phyloP scores from a whole-genome alignment of 2,888 invertebrate genomes.

The Protonemura montana region DNA sequence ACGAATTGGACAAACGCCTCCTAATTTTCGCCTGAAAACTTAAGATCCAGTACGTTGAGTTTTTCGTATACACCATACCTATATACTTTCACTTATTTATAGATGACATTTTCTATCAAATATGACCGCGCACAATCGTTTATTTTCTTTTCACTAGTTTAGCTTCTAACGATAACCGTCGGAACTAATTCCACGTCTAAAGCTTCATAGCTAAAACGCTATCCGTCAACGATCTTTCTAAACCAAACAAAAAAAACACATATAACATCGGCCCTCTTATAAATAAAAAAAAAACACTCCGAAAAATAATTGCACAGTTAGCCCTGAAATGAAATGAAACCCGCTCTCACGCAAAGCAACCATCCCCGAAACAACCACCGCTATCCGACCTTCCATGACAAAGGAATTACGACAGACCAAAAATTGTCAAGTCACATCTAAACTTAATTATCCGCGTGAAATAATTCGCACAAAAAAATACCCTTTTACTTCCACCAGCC shows the following conservation, averaged over 20 bases:
- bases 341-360: not conserved
- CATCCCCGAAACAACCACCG: not conserved
- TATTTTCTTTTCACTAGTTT: not conserved
- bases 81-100: no score
- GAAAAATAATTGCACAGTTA: not conserved
- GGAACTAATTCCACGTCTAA: not conserved
- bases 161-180: not conserved
- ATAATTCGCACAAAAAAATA: constrained; percentile 28
- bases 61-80: no score
- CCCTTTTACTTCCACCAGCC: not conserved
- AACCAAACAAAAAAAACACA: not conserved
- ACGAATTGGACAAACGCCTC: no score
- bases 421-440: not conserved
- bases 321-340: no score
- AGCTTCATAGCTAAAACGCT: not conserved
- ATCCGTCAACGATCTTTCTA: not conserved
- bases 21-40: no score
- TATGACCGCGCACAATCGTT: not conserved
- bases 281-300: not conserved
- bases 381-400: not conserved
- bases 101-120: not conserved
- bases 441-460: not conserved
- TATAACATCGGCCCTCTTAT: not conserved
- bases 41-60: no score
- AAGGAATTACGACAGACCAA: not conserved